phyloP scores from a whole-genome alignment of 1,140 invertebrate species.

The Coptotermes formosanus region DNA sequence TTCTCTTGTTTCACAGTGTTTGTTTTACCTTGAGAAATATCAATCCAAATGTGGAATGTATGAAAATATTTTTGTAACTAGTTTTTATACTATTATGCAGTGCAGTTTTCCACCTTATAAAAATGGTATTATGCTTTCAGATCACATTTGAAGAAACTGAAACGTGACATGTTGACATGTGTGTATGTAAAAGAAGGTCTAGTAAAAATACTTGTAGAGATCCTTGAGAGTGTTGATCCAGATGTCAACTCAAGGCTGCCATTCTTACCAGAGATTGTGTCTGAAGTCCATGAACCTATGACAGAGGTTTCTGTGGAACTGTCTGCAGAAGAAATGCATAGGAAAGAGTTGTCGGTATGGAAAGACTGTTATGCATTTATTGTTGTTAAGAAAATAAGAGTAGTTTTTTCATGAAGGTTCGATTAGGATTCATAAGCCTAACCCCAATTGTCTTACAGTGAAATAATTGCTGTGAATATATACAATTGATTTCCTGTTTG shows the following conservation, averaged over 20 bases:
- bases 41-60: no score
- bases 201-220: slow-evolving; percentile 52
- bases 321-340: background rate
- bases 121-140: slow-evolving; percentile 38
- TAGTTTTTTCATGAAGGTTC: no score
- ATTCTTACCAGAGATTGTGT: slow-evolving; percentile 58
- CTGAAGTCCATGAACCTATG: slow-evolving; percentile 60
- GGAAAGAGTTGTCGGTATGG: slow-evolving; percentile 3
- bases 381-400: no score
- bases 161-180: slow-evolving; percentile 49
- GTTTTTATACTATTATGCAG: background rate
- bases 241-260: slow-evolving; percentile 47
- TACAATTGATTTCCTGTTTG: no score
- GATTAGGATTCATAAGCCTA: no score
- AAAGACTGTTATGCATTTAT: background rate
- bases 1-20: no score
- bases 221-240: slow-evolving; percentile 49
- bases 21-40: no score
- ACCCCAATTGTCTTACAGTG: no score
- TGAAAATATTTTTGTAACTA: background rate
- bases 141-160: slow-evolving; percentile 46
- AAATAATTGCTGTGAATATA: no score
- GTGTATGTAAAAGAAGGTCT: slow-evolving; percentile 50
- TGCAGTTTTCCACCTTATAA: slow-evolving; percentile 42
- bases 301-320: slow-evolving; percentile 38